Conservation (phyloP, 2,797 vertebrate genomes). For the Phrynocephalus forsythii region DNA sequence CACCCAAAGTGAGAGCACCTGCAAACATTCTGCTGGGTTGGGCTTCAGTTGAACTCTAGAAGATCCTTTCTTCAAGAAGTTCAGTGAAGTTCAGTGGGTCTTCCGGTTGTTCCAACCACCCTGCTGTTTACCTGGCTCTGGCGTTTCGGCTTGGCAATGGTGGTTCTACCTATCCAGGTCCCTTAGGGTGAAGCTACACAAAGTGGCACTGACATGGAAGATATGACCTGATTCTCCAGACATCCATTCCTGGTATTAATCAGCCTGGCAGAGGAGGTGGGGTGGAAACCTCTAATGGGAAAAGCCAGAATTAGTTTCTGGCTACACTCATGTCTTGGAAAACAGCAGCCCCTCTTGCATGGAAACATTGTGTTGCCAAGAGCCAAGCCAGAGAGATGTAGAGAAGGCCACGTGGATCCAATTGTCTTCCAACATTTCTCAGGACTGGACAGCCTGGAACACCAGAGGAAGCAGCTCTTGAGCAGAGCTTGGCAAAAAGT, state of each 20-base stretch:
- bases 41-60: too few relatives aligned
- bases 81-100: neutral
- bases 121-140: neutral
- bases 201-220: neutral
- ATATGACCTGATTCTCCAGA: neutral
- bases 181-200: neutral
- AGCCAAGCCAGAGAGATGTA: neutral
- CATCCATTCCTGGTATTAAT: conserved; percentile 20
- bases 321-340: neutral
- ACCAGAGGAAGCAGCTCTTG: neutral
- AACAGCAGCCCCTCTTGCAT: neutral
- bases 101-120: neutral
- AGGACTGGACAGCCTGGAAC: neutral
- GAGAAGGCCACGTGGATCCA: neutral
- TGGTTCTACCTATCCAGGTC: neutral
- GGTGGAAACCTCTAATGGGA: neutral
- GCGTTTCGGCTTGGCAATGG: neutral
- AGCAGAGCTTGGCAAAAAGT: neutral
- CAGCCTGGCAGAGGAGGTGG: neutral
- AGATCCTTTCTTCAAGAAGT: too few relatives aligned
- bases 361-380: neutral
- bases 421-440: neutral
- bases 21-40: too few relatives aligned
- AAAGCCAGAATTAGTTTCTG: neutral
- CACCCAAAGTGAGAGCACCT: too few relatives aligned